phyloP scores from a whole-genome alignment of 2,888 invertebrate genomes.

The Nemapogon koenigi region DNA sequence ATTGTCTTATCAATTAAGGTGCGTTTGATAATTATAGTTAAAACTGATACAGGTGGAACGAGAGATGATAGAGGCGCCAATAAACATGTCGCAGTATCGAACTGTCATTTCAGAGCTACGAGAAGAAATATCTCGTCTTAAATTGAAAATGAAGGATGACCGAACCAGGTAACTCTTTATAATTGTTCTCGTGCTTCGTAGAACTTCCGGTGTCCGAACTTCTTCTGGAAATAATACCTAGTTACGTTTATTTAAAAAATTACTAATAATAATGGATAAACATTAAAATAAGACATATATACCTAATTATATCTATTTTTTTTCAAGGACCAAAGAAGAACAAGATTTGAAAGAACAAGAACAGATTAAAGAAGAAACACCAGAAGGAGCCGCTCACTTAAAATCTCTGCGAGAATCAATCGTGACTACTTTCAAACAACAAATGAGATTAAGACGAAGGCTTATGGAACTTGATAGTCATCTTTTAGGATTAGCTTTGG shows the following conservation, averaged over 20 bases:
- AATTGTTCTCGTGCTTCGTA: not conserved
- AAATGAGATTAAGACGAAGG: slow-evolving; percentile 84
- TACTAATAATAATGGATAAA: no score
- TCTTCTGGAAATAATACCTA: not conserved
- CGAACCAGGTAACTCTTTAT: not conserved
- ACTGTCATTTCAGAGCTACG: slow-evolving; percentile 82
- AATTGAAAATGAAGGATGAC: slow-evolving; percentile 77
- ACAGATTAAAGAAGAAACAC: slow-evolving; percentile 29
- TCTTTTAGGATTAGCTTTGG: slow-evolving; percentile 83
- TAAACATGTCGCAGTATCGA: slow-evolving; percentile 86
- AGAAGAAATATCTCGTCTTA: slow-evolving; percentile 82
- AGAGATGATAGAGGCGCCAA: slow-evolving; percentile 71
- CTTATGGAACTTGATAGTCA: slow-evolving; percentile 93
- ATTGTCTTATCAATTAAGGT: no score
- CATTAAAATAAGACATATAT: not conserved
- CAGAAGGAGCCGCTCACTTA: slow-evolving; percentile 53
- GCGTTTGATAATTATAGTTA: no score
- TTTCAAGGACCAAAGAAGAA: slow-evolving; percentile 45
- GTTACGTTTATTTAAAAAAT: not conserved
- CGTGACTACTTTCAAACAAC: slow-evolving; percentile 88
- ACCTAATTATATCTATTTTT: no score
- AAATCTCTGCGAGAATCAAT: slow-evolving; percentile 82
- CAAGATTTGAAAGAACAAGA: slow-evolving; percentile 28
- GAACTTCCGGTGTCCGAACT: not conserved
- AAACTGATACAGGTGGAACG: slow-evolving; percentile 62